Evolutionary conservation across 2,888 invertebrate genomes (phyloP).

Genomic region (Pyrrhosoma nymphula): DNA sequence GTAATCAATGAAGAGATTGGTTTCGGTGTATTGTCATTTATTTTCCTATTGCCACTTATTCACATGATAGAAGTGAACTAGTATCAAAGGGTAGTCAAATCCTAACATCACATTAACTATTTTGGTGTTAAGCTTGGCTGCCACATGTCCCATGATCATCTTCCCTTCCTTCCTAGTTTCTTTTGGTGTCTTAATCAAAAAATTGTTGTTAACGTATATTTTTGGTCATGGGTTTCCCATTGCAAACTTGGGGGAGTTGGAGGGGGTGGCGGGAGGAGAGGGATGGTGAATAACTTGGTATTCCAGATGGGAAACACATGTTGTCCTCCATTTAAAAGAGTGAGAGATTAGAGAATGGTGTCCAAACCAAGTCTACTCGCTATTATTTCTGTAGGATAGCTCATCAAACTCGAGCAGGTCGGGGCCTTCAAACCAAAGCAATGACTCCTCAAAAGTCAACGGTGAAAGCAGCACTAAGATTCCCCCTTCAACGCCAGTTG

Average conservation of each 20-base stretch:
- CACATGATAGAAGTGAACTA: too few relatives aligned
- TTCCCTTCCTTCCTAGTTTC: not conserved
- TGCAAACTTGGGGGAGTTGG: not conserved
- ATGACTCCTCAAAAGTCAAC: slow-evolving; percentile 55
- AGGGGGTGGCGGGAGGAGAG: too few relatives aligned
- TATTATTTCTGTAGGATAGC: slow-evolving; percentile 51
- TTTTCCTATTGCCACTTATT: not conserved
- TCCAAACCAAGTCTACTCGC: slow-evolving; percentile 2
- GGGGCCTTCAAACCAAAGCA: slow-evolving; percentile 51
- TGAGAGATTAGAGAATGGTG: not conserved
- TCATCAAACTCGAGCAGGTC: slow-evolving; percentile 64
- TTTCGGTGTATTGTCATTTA: not conserved
- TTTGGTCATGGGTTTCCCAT: not conserved
- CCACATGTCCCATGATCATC: not conserved
- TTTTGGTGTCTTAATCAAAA: not conserved
- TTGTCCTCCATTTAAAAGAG: not conserved
- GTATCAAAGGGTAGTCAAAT: not conserved
- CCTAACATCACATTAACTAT: not conserved
- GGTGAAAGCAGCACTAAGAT: slow-evolving; percentile 57
- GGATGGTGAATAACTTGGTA: not conserved
- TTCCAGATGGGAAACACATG: not conserved
- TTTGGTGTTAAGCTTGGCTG: not conserved
- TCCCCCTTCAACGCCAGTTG: slow-evolving; percentile 46
- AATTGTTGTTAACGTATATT: not conserved
- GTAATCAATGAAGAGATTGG: not conserved